Evolutionary conservation across 2,888 invertebrate genomes (phyloP).

Genomic region (Merodon equestris): DNA sequence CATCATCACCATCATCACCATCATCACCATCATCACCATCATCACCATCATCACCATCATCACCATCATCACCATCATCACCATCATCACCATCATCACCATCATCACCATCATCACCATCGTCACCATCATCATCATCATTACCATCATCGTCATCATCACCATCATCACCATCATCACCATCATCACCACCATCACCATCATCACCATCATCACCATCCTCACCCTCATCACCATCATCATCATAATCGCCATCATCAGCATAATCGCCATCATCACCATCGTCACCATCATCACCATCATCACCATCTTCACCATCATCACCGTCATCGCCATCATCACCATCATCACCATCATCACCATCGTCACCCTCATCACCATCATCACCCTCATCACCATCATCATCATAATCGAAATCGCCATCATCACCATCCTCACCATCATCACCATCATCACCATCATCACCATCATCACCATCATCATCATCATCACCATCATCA

Average conservation of each 20-base stretch:
- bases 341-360: not conserved
- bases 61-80: constrained; percentile 11
- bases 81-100: constrained; percentile 9
- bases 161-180: constrained; percentile 13
- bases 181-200: no score
- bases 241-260: no score
- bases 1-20: constrained; percentile 12
- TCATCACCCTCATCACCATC: no score
- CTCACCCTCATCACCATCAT: no score
- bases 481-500: not conserved
- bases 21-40: constrained; percentile 11
- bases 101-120: constrained; percentile 13
- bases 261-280: no score
- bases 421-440: no score
- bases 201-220: no score
- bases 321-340: not conserved
- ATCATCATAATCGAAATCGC: no score
- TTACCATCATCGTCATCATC: constrained; percentile 10
- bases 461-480: not conserved
- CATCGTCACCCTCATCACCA: no score
- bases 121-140: constrained; percentile 12
- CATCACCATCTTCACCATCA: not conserved
- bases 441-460: no score
- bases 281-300: not conserved
- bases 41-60: constrained; percentile 13